These are phyloP conservation scores for Lanius ludovicianus DNA, from an alignment of 2,113 vertebrate genomes.

Conservation along the genomic window DNA sequence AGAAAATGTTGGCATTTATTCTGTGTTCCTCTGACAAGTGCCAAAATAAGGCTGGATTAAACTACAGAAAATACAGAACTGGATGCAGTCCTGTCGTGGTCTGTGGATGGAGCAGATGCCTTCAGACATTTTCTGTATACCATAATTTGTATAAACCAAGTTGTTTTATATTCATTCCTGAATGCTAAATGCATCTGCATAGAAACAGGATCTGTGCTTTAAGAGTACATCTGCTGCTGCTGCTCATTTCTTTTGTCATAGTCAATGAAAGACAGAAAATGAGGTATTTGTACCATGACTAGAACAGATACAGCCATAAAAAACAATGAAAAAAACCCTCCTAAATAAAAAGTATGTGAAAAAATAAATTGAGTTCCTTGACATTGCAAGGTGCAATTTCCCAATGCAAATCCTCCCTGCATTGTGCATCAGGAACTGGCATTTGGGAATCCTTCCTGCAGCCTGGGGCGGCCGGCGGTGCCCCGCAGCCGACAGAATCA, in stretches of 20 bases:
- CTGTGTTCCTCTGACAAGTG: not conserved
- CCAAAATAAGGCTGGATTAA: conserved; percentile 23
- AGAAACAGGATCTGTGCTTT: conserved; percentile 46
- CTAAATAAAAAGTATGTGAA: not conserved
- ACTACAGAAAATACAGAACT: conserved; percentile 28
- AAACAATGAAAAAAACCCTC: not conserved
- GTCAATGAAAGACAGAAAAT: conserved; percentile 48
- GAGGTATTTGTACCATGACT: conserved; percentile 23
- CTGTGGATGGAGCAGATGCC: conserved; percentile 44
- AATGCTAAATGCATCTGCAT: conserved; percentile 49
- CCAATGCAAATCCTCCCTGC: not conserved
- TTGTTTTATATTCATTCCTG: conserved; percentile 38
- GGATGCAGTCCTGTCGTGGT: not conserved
- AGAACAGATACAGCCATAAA: conserved; percentile 2
- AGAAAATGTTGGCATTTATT: conserved; percentile 1
- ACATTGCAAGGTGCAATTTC: conserved; percentile 18
- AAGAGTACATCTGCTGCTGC: conserved; percentile 47
- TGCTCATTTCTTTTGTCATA: conserved; percentile 48
- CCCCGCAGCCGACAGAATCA: not conserved
- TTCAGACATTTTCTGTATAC: conserved; percentile 29
- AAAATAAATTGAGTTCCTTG: conserved; percentile 47
- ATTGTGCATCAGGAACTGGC: not conserved
- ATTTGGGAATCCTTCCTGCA: not conserved
- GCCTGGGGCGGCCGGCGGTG: not conserved
- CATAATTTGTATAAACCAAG: not conserved